phyloP scores from a whole-genome alignment of 2,888 invertebrate genomes.

The Diarsia brunnea region DNA sequence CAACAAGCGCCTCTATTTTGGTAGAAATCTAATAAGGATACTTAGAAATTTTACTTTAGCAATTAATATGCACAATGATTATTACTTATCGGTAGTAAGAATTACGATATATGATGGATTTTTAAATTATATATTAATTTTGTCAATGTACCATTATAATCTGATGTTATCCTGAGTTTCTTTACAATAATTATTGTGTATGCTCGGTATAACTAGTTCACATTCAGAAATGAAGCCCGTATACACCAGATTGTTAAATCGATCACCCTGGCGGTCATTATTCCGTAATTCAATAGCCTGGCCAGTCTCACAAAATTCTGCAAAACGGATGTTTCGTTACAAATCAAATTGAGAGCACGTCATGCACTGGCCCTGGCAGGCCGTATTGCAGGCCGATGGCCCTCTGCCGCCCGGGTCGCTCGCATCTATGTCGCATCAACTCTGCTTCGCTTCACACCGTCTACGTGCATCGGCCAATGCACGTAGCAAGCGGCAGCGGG shows the following conservation, averaged over 20 bases:
- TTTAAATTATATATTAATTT: neutral
- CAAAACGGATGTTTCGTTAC: constrained; percentile 63
- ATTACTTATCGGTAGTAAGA: neutral
- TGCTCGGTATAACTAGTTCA: neutral
- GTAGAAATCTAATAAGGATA: neutral
- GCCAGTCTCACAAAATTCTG: constrained; percentile 10
- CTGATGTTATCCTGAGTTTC: neutral
- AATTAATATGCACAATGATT: neutral
- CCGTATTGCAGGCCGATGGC: constrained; percentile 74
- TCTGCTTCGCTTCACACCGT: constrained; percentile 67
- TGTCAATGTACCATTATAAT: neutral
- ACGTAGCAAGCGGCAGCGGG: constrained; percentile 65
- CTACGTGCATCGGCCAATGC: constrained; percentile 73
- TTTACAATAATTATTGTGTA: neutral
- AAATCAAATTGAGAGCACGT: constrained; percentile 79
- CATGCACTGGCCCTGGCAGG: constrained; percentile 70
- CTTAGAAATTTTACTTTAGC: neutral
- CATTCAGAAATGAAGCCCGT: constrained; percentile 11
- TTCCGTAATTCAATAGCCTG: constrained; percentile 22
- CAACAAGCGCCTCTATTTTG: neutral
- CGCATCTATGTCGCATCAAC: constrained; percentile 77
- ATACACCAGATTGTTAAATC: constrained; percentile 17
- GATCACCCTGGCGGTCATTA: constrained; percentile 21
- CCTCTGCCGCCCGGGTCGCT: constrained; percentile 75
- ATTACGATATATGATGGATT: neutral